Evolutionary conservation across 2,797 vertebrate genomes (phyloP).

Genomic region (Loris lydekkerianus): DNA sequence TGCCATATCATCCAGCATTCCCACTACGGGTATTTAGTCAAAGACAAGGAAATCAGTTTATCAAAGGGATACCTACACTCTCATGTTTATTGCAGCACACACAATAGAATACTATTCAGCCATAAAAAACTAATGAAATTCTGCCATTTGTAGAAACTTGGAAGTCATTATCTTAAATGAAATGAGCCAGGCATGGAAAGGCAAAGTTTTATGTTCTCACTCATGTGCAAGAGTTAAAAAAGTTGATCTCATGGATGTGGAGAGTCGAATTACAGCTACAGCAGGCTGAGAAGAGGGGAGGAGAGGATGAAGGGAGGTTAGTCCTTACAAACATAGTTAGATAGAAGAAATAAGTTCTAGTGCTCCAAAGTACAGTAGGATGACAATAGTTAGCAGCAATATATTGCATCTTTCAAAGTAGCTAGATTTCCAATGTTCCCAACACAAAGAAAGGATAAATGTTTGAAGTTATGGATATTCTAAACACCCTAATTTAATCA

Average conservation of each 20-base stretch:
- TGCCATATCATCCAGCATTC: neutral
- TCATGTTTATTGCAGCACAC: neutral
- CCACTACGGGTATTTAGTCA: neutral
- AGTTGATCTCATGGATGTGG: neutral
- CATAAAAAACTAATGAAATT: neutral
- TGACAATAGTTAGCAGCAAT: neutral
- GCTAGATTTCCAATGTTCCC: neutral
- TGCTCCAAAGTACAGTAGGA: neutral
- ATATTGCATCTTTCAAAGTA: neutral
- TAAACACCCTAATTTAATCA: neutral
- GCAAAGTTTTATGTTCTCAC: neutral
- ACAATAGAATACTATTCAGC: neutral
- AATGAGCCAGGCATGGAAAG: neutral
- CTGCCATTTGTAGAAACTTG: neutral
- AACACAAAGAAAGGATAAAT: neutral
- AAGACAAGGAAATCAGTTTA: neutral
- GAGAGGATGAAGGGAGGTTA: neutral
- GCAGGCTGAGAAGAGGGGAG: neutral
- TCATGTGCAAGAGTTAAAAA: neutral
- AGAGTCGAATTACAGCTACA: neutral
- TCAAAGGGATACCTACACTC: neutral
- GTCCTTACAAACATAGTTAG: neutral
- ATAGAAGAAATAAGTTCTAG: neutral
- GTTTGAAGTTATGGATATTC: neutral
- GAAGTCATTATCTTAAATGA: neutral